Percentiles rank a stretch among this genome's conserved stretches.
Conservation (phyloP, 1,140 invertebrate species). For the Neodiprion lecontei region DNA sequence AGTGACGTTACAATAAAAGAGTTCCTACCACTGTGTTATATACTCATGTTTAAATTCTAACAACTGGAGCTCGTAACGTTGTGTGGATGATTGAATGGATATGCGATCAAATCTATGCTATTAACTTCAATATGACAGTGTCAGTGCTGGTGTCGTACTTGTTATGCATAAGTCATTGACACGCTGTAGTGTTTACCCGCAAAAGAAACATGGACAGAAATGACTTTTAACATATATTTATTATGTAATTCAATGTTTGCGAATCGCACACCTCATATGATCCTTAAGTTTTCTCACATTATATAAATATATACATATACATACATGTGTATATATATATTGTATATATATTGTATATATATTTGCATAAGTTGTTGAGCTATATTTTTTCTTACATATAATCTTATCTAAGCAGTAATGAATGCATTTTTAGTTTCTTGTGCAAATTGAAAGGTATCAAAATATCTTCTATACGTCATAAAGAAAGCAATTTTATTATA, state of each 20-base stretch:
- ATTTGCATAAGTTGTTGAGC: slow-evolving; percentile 40
- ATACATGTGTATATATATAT: slow-evolving; percentile 8
- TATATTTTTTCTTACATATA: slow-evolving; percentile 55
- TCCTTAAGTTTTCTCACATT: slow-evolving; percentile 35
- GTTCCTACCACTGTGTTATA: no score
- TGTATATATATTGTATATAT: slow-evolving; percentile 16
- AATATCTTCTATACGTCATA: slow-evolving; percentile 54
- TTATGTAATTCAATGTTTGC: slow-evolving; percentile 48
- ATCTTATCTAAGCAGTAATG: slow-evolving; percentile 52
- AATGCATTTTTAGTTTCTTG: slow-evolving; percentile 40
- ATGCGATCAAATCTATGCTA: no score
- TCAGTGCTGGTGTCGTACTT: no score
- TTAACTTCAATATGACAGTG: no score
- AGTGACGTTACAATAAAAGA: no score
- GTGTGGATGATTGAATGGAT: no score
- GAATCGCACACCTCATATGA: slow-evolving; percentile 52
- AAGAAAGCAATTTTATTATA: slow-evolving; percentile 35
- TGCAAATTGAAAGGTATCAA: slow-evolving; percentile 59
- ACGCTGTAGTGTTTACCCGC: no score
- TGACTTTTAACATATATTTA: slow-evolving; percentile 59
- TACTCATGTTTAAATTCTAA: no score
- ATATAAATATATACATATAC: not conserved
- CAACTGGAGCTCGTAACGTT: no score
- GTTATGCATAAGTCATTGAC: no score
- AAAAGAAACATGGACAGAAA: slow-evolving; percentile 25